Conservation (phyloP, 1,140 invertebrate species). For the Magallana ariakensis region DNA sequence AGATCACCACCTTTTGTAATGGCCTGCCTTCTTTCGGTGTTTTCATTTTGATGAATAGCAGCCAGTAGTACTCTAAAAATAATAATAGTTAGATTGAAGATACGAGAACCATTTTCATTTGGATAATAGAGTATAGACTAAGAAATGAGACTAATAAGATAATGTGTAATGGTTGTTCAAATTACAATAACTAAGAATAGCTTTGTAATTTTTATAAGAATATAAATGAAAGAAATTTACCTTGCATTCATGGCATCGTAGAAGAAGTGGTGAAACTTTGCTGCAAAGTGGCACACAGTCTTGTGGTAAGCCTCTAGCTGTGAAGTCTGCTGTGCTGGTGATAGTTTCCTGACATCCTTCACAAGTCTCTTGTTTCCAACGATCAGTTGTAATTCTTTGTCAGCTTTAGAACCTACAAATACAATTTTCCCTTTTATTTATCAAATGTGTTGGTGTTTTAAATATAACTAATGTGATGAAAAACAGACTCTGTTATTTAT, state of each 20-base stretch:
- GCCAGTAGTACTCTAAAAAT: slow-evolving; percentile 5
- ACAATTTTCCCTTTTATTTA: too few species aligned
- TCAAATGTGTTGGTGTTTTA: background rate
- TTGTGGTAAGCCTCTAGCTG: slow-evolving; percentile 36
- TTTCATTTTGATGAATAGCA: slow-evolving; percentile 35
- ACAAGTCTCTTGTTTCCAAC: background rate
- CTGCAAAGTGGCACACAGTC: slow-evolving; percentile 38
- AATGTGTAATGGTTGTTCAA: too few species aligned
- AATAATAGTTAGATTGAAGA: too few species aligned
- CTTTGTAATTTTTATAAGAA: background rate
- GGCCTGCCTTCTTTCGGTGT: background rate
- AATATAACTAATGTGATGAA: too few species aligned
- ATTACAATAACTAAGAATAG: too few species aligned
- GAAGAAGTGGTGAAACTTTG: slow-evolving; percentile 27
- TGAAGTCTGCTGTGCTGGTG: slow-evolving; percentile 29
- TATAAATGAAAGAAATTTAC: slow-evolving; percentile 9
- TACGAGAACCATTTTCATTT: too few species aligned
- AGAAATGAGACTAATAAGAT: too few species aligned
- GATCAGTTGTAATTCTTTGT: slow-evolving; percentile 18
- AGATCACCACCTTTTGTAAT: background rate
- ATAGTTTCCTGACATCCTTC: slow-evolving; percentile 37
- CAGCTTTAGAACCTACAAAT: background rate
- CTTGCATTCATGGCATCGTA: background rate
- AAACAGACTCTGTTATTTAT: too few species aligned
- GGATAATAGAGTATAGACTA: too few species aligned